phyloP scores from a whole-genome alignment of 2,797 vertebrate species.

The Strix occidentalis region DNA sequence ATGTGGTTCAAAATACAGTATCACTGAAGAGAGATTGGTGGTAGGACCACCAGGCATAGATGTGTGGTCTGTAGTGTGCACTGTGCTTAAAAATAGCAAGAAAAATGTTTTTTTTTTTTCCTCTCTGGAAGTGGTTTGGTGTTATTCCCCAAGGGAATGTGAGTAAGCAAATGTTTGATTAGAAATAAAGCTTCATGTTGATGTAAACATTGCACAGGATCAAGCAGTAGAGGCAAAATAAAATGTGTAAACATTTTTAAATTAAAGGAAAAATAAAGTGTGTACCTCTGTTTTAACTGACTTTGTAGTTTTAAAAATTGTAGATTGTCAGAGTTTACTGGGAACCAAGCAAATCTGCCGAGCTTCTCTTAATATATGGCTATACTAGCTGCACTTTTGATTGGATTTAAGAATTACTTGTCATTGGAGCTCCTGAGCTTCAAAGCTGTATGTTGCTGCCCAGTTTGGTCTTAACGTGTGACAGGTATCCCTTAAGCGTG shows the following conservation, averaged over 20 bases:
- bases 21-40: accelerated
- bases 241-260: not conserved
- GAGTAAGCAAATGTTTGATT: not conserved
- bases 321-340: not conserved
- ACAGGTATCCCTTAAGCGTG: not conserved
- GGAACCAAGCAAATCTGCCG: not conserved
- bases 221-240: not conserved
- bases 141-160: not conserved
- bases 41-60: not conserved
- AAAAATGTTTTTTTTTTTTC: not conserved
- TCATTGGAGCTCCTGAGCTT: not conserved
- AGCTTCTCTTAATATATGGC: not conserved
- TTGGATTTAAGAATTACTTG: not conserved
- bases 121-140: not conserved
- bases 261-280: not conserved
- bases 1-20: not conserved
- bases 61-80: not conserved
- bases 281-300: not conserved
- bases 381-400: not conserved
- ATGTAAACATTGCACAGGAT: not conserved
- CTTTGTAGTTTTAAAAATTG: not conserved
- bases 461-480: not conserved
- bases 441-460: not conserved
- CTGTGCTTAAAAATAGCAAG: not conserved
- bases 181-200: not conserved